Evolutionary conservation across 1,140 invertebrate species (phyloP), one percentile per base, ranked within the genome.

Genomic region (Drosophila novamexicana): DNA sequence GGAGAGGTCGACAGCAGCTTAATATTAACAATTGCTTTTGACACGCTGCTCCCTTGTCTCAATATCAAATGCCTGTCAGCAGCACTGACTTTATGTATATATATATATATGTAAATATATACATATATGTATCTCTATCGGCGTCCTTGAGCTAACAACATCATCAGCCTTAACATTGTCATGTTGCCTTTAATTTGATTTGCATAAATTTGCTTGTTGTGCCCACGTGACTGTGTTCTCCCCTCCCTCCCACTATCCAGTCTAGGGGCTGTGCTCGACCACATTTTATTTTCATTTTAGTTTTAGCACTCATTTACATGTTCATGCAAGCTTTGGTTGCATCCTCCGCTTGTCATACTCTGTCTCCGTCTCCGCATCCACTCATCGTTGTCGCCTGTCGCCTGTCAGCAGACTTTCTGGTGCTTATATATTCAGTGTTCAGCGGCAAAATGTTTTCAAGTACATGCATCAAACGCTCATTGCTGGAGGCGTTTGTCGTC

Each of bases 181-280:
- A 76, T 75, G 73, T 64, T 79, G 57, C 22, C 71, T 74, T 88
- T 91, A 91, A 91, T 91, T 91, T 88, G 88, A 91, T 91, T 91
- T 91, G 78, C 88, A 91, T 89, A 88, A 91, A 84, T 91, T 90
- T 75, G 42, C 79, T 81, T 90, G 73, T 84, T 81, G 66, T 71
- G 47, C 9, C 32, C 47, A 70, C 50, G 42, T 37, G 34, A 16
- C 62, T 68, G 54, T 73, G 57, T 79, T 7, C n/a, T 1, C 12
- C 3, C 12, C 69, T 58, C 63, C 68, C 53, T 67, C 50, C 44
- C 47, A 29, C 56, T 56, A 50, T 36, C 36, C 54, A 53, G 58
- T 40, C 64, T 29, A 7, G 39, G 50, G 34, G n/a, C 40, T 29
- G 45, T 14, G 42, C 36, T 47, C 37, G 7, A 18, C 36, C 45